Evolutionary conservation across 2,888 invertebrate genomes (phyloP).

Genomic region (Drosophila borealis): DNA sequence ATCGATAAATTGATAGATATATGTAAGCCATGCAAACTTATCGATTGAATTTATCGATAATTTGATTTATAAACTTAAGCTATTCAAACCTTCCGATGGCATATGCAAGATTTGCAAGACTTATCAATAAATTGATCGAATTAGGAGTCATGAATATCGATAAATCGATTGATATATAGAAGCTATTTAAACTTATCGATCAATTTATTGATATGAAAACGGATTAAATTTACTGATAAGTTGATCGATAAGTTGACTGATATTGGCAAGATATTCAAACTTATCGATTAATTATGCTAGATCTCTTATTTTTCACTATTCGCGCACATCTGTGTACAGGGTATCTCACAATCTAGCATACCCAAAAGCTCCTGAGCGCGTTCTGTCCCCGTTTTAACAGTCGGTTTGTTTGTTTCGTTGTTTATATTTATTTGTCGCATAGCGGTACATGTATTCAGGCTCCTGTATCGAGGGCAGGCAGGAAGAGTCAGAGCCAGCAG

Average conservation of each 20-base stretch:
- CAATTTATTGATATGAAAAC: no score
- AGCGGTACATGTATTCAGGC: slow-evolving; percentile 66
- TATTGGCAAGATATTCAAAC: background rate
- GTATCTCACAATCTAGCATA: slow-evolving; percentile 4
- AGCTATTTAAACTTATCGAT: no score
- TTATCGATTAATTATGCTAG: background rate
- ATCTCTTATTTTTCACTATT: no score
- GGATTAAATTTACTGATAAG: background rate
- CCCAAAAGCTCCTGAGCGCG: background rate
- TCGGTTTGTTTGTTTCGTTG: slow-evolving; percentile 33
- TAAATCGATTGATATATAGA: no score
- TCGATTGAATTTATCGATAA: no score
- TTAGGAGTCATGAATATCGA: no score
- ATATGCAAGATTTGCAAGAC: no score
- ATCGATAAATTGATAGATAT: no score
- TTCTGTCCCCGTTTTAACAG: slow-evolving; percentile 7
- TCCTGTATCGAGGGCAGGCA: slow-evolving; percentile 21
- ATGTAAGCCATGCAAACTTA: no score
- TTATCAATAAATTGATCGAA: no score
- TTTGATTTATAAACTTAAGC: no score
- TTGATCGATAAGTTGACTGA: background rate
- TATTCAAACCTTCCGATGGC: no score
- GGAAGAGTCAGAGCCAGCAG: slow-evolving; percentile 14
- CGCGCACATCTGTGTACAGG: background rate
- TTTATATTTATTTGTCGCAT: slow-evolving; percentile 61